These are phyloP conservation scores for Saguinus imperator DNA, from an alignment of 2,113 vertebrate genomes.

Conservation along the genomic window DNA sequence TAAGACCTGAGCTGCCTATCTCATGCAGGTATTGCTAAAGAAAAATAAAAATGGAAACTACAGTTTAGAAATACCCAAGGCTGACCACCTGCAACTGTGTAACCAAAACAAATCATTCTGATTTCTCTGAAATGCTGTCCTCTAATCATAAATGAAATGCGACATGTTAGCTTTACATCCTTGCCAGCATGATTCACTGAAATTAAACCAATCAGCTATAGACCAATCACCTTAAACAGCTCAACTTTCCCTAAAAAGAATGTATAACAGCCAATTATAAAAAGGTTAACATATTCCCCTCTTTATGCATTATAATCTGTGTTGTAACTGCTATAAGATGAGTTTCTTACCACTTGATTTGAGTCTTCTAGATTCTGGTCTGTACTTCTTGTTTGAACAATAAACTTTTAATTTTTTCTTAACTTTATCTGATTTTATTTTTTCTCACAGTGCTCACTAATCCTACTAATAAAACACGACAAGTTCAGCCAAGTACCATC, in stretches of 20 bases:
- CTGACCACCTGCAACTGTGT: background rate
- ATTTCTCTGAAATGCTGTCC: background rate
- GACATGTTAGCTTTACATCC: background rate
- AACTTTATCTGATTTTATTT: background rate
- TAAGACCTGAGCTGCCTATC: background rate
- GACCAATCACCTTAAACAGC: background rate
- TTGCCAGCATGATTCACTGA: background rate
- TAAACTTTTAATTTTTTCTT: background rate
- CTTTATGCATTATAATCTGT: background rate
- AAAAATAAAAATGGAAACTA: background rate
- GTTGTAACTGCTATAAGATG: background rate
- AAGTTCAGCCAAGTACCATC: background rate
- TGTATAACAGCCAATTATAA: background rate
- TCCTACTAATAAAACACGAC: background rate
- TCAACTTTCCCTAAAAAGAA: background rate
- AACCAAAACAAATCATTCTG: background rate
- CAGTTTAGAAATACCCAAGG: background rate
- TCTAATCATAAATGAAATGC: background rate
- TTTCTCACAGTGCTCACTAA: background rate
- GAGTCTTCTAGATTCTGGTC: background rate
- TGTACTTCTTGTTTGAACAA: background rate
- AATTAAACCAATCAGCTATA: background rate
- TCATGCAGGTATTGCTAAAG: background rate
- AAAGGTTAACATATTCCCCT: background rate
- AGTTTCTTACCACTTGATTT: background rate